Percentiles rank a stretch among this genome's conserved stretches.
Conservation (phyloP, 2,797 vertebrate species). For the Sphaeramia orbicularis region DNA sequence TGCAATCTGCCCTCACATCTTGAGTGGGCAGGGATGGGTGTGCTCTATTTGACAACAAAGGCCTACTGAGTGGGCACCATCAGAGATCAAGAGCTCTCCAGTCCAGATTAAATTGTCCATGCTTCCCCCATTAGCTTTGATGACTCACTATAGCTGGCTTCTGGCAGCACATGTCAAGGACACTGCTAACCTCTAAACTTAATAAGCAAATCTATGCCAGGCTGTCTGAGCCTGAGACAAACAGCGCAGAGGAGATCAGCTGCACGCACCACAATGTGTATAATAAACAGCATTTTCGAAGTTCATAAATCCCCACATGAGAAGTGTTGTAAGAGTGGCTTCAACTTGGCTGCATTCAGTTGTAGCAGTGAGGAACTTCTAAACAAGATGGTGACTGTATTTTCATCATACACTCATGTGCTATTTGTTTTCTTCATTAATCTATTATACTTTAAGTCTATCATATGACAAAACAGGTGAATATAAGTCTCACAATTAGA, state of each 20-base stretch:
- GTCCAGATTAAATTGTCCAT: conserved; percentile 83
- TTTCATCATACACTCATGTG: too few relatives aligned
- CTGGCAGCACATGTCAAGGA: conserved; percentile 79
- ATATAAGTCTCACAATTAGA: too few relatives aligned
- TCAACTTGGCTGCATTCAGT: too few relatives aligned
- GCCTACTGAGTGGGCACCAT: conserved; percentile 75
- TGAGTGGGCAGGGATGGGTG: conserved; percentile 67
- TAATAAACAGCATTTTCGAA: conserved; percentile 47
- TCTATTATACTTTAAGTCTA: too few relatives aligned
- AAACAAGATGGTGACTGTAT: too few relatives aligned
- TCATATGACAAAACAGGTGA: too few relatives aligned
- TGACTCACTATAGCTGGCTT: conserved; percentile 78
- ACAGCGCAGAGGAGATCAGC: conserved; percentile 40
- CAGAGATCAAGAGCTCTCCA: conserved; percentile 80
- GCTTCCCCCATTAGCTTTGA: conserved; percentile 79
- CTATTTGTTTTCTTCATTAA: too few relatives aligned
- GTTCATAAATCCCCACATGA: conserved; percentile 24
- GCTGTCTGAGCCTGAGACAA: conserved; percentile 51
- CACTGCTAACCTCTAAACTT: conserved; percentile 79
- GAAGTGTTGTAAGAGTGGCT: conserved; percentile 10
- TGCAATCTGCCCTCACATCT: conserved; percentile 67
- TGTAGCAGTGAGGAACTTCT: too few relatives aligned
- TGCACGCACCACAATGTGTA: conserved; percentile 49
- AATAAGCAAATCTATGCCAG: conserved; percentile 77
- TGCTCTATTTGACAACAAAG: conserved; percentile 83